These are phyloP conservation scores for Amphiura filiformis DNA, from an alignment of 35 echinoderm and acorn worm genomes.

Conservation along the genomic window DNA sequence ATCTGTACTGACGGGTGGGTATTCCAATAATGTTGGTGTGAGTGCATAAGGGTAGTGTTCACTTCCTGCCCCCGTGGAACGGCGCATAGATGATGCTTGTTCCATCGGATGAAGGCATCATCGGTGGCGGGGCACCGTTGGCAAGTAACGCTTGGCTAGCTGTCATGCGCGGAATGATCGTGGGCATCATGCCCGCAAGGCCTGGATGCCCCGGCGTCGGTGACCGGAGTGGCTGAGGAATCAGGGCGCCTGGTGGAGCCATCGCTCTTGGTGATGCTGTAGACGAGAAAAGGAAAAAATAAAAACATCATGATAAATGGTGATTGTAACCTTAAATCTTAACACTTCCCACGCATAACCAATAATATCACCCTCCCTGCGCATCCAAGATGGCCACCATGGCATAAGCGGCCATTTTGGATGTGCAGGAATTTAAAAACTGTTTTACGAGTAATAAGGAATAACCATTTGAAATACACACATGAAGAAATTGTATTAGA, in stretches of 20 bases:
- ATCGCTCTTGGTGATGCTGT: constrained; percentile 75
- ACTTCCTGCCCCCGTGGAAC: neutral
- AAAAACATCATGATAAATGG: neutral
- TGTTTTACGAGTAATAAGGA: neutral
- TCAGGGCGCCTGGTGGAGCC: constrained; percentile 71
- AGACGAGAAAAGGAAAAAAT: constrained; percentile 1
- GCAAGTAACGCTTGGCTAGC: constrained; percentile 49
- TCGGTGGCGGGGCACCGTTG: constrained; percentile 51
- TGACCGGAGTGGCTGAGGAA: constrained; percentile 83
- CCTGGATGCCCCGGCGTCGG: constrained; percentile 78
- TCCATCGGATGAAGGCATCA: constrained; percentile 63
- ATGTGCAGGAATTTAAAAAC: neutral
- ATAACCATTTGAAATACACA: too few relatives aligned
- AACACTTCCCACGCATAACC: neutral
- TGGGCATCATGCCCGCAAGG: constrained; percentile 33
- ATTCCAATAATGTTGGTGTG: constrained; percentile 73
- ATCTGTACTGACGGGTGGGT: constrained; percentile 60
- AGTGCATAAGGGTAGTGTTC: constrained; percentile 75
- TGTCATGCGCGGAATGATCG: constrained; percentile 55
- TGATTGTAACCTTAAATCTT: neutral
- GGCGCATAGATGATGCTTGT: constrained; percentile 67
- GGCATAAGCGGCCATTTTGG: too few relatives aligned
- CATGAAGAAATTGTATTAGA: too few relatives aligned
- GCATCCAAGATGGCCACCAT: too few relatives aligned
- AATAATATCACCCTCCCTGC: neutral